Evolutionary conservation across 1,140 invertebrate species (phyloP).

Genomic region (Archegozetes longisetosus): DNA sequence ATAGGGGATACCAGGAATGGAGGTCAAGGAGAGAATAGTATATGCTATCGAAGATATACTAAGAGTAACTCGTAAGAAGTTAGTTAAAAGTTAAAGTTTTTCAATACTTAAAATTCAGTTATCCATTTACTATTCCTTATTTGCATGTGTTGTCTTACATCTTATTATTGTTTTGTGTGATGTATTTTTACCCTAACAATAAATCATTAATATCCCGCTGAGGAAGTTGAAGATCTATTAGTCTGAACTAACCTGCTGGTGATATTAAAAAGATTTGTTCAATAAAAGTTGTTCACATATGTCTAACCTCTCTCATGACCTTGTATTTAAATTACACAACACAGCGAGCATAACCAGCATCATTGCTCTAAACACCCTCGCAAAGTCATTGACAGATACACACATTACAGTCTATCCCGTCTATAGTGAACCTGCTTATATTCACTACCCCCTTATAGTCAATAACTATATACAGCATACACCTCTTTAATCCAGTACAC

Average conservation of each 20-base stretch:
- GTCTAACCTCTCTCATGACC: neutral
- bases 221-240: neutral
- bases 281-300: neutral
- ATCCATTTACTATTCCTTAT: neutral
- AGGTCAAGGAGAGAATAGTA: neutral
- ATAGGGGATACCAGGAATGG: neutral
- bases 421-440: too few species aligned
- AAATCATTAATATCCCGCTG: neutral
- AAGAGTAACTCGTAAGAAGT: neutral
- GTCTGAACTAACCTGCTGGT: neutral
- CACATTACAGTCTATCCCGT: too few species aligned
- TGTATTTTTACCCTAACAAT: neutral
- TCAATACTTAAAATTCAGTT: neutral
- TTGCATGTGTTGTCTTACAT: neutral
- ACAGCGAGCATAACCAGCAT: neutral
- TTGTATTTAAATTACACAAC: neutral
- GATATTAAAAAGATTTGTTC: neutral
- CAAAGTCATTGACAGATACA: neutral
- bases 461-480: too few species aligned
- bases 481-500: too few species aligned
- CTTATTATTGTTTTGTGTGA: neutral
- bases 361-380: neutral
- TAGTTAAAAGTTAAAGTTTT: neutral
- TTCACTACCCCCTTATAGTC: too few species aligned
- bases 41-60: neutral